Evolutionary conservation across 1,140 invertebrate genomes (phyloP), one percentile per base, ranked within the genome.

Genomic region (Caenorhabditis briggsae): DNA sequence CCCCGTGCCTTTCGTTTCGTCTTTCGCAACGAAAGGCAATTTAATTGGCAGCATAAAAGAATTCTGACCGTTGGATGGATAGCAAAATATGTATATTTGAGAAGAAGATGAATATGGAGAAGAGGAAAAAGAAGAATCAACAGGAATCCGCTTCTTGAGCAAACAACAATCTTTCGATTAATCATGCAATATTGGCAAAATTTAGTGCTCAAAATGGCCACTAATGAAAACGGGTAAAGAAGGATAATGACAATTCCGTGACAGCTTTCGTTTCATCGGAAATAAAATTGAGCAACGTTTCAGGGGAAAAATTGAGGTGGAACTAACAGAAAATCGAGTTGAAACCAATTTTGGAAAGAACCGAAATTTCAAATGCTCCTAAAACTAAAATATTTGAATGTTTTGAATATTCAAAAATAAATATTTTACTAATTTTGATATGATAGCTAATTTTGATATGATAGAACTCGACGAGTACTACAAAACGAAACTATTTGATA

Each of bases 151-250:
- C 8, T 16, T 33, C 25, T 41, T 33, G 82, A 58, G 53, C 53
- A 83, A 83, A 83, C 82, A 83, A 58, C 56, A 83, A 56, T 59
- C 53, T 83, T 53, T 41, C 82, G 53, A 59, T 83, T 83, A 56
- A 83, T 83, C 56, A 83, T 83, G 48, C 56, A 41, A 83, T 58
- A 78, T 78, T 78, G 70, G 70, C 70, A 78, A 53, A 78, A 78
- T 50, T 78, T 78, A 23, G 46, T 11, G 70, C 70, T 43, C 20
- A 33, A 65, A 65, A 16, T 65, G 33, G 23, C 61, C 50, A 5
- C 11, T 53, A 53, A 53, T 53, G 50, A 61, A 7, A 61, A 61
- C 23, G 25, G 18, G 59, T 12, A 61, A 33, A 61, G 25, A 61
- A 33, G 25, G 56, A 20, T 58, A 8, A 58, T 20, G 56, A 58